These are phyloP conservation scores for Triplophysa siluroides DNA, from an alignment of 2,113 vertebrate species.

Conservation along the genomic window DNA sequence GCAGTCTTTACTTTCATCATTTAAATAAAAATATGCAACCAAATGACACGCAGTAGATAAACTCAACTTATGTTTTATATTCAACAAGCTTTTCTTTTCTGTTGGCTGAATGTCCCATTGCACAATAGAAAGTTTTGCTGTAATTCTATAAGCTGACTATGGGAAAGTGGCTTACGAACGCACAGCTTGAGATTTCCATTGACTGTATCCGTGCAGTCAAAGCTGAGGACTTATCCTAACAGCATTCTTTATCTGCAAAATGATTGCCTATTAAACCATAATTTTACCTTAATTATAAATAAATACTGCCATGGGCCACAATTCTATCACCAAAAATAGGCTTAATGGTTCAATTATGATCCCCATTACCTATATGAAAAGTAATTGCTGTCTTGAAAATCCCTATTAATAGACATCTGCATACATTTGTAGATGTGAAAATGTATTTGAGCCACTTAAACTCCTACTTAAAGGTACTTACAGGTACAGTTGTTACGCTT, in stretches of 20 bases:
- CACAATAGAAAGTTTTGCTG: slow-evolving; percentile 18
- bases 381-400: neutral
- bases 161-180: slow-evolving; percentile 15
- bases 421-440: neutral
- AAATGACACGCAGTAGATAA: neutral
- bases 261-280: neutral
- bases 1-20: neutral
- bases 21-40: neutral
- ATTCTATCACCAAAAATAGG: neutral
- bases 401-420: neutral
- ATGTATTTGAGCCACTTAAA: neutral
- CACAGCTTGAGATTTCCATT: slow-evolving; percentile 33
- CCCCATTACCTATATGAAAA: neutral
- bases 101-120: slow-evolving; percentile 10
- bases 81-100: slow-evolving; percentile 10
- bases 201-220: slow-evolving; percentile 15
- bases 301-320: neutral
- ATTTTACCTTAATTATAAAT: slow-evolving; percentile 11
- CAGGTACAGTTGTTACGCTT: neutral
- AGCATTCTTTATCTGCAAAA: neutral
- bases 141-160: slow-evolving; percentile 15
- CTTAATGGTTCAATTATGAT: neutral
- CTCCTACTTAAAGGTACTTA: neutral
- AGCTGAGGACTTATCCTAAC: neutral
- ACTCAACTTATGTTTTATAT: neutral